These are phyloP conservation scores for Lissonota sp. DNA, from an alignment of 2,888 invertebrate genomes.

Conservation along the genomic window DNA sequence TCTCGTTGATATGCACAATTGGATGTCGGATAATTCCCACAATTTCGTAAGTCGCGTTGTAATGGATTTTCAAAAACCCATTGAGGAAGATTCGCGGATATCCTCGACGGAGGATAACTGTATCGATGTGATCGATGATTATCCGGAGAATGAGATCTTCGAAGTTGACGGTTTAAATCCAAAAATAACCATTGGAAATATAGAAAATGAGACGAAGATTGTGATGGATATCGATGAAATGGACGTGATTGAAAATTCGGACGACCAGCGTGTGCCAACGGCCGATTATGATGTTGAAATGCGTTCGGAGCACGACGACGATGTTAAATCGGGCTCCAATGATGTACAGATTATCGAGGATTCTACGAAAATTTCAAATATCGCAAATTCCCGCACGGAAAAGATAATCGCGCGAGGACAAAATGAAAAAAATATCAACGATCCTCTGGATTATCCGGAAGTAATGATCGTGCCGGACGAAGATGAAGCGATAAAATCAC, in stretches of 20 bases:
- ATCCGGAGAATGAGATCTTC: conserved; percentile 32
- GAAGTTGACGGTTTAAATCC: conserved; percentile 36
- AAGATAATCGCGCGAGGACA: conserved; percentile 66
- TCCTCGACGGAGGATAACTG: conserved; percentile 61
- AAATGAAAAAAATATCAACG: conserved; percentile 66
- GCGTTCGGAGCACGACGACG: conserved; percentile 76
- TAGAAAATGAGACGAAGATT: conserved; percentile 61
- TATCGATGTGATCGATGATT: conserved; percentile 62
- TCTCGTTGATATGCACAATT: conserved; percentile 87
- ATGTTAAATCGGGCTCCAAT: conserved; percentile 75
- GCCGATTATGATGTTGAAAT: conserved; percentile 70
- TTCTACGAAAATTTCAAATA: conserved; percentile 72
- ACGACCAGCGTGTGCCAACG: conserved; percentile 66
- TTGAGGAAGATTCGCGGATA: conserved; percentile 32
- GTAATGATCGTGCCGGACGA: conserved; percentile 63
- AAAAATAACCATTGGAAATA: conserved; percentile 61
- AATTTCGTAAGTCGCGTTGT: conserved; percentile 85
- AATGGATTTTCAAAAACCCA: conserved; percentile 73
- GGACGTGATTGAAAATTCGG: conserved; percentile 52
- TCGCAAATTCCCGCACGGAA: conserved; percentile 68
- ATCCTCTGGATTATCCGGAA: conserved; percentile 61
- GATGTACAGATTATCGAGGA: conserved; percentile 78
- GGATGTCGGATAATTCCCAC: conserved; percentile 87
- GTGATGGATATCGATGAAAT: conserved; percentile 65
- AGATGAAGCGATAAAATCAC: conserved; percentile 39